These are phyloP conservation scores for Latrodectus hesperus DNA, from an alignment of 2,888 invertebrate genomes.

Conservation along the genomic window DNA sequence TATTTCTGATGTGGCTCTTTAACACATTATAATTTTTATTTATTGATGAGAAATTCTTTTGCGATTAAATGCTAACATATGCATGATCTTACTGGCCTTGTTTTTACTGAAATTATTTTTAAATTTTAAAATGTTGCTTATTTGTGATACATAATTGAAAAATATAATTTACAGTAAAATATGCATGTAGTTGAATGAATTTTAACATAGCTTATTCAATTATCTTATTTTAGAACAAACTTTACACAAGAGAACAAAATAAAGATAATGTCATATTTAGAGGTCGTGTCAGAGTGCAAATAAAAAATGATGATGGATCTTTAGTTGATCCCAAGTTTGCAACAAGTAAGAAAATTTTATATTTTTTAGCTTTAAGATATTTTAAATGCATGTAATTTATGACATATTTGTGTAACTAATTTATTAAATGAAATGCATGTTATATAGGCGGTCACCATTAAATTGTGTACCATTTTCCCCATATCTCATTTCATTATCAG, in stretches of 20 bases:
- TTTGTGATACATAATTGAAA: neutral
- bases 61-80: no score
- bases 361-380: neutral
- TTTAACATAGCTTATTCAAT: no score
- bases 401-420: no score
- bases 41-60: no score
- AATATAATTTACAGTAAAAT: neutral
- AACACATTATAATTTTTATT: no score
- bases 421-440: no score
- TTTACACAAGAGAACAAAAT: slow-evolving; percentile 92
- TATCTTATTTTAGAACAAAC: slow-evolving; percentile 80
- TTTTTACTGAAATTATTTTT: neutral
- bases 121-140: neutral
- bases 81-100: neutral
- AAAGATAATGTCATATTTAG: slow-evolving; percentile 86
- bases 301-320: slow-evolving; percentile 91
- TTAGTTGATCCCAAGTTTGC: slow-evolving; percentile 83
- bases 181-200: neutral
- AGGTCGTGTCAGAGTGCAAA: slow-evolving; percentile 93
- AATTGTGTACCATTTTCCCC: no score
- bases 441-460: no score
- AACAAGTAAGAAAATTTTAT: slow-evolving; percentile 77
- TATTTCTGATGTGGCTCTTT: no score
- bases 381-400: no score
- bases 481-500: no score